Evolutionary conservation across 2,888 invertebrate species (phyloP), one percentile per base, ranked within the genome.

Genomic region (Parnassius smintheus): DNA sequence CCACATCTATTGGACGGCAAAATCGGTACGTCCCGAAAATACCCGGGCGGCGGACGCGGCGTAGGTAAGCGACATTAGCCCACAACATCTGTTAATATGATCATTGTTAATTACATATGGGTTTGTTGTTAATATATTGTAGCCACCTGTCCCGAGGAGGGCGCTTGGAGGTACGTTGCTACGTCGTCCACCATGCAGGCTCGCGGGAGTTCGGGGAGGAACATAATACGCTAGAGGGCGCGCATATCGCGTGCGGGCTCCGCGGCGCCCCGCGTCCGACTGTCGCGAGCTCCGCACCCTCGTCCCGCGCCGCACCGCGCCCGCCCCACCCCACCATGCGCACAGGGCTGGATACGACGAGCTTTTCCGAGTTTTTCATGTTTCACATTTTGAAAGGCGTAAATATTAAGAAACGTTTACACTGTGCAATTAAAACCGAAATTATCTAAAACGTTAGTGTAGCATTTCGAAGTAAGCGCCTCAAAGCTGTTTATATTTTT

Each of bases 111-210:
- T 91, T 91, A 92, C 92, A 91, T 91, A 90, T 91, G 87, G 88
- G 89, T 87, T 84, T 90, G 87, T 88, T 89, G 88, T 89, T 88
- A 88, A 88, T 88, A 87, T 78, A 86, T 85, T 88, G 86, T 91
- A 90, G 88, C 93, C 94, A 97, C 97, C 97, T 97, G 97, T 95
- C 97, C 96, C 93, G 97, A 96, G 93, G 97, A 96, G 94, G 97
- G 96, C 93, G 97, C 96, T 94, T 97, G 97, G 86, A 97, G 95
- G 94, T 97, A 97, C 91, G 96, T 96, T 92, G 97, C 96, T 92
- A 97, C 97, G 96, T 97, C 97, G 95, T 97, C 97, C 95, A 97
- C 96, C 97, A 97, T 97, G 94, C 96, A 97, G 96, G 96, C 96
- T 94, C 96, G 95, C 93, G 96, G 94, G 87, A 96, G 95, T 92